Evolutionary conservation across 1,140 invertebrate species (phyloP).

Genomic region (Pinna nobilis): DNA sequence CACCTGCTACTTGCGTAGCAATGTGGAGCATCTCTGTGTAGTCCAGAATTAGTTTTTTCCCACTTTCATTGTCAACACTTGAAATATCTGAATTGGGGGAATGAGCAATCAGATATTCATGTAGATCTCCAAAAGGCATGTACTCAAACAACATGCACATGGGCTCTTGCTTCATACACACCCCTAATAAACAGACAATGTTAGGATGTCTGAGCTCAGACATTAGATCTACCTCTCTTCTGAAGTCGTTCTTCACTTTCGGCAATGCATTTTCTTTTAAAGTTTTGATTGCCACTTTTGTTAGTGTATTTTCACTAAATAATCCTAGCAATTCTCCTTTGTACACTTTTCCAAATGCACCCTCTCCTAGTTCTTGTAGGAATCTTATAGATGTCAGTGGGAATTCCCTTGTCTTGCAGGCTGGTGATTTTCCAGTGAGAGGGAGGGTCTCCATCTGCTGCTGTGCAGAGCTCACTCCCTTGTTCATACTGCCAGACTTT

Average conservation of each 20-base stretch:
- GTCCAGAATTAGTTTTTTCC: slow-evolving; percentile 78
- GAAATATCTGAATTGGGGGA: slow-evolving; percentile 83
- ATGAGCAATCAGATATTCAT: slow-evolving; percentile 72
- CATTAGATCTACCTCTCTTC: slow-evolving; percentile 87
- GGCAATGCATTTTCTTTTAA: slow-evolving; percentile 94
- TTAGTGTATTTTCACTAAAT: slow-evolving; percentile 73
- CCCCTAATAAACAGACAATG: slow-evolving; percentile 95
- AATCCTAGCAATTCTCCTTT: slow-evolving; percentile 90
- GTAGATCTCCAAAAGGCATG: slow-evolving; percentile 78
- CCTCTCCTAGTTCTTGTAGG: slow-evolving; percentile 95
- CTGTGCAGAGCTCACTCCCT: slow-evolving; percentile 47
- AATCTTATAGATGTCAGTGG: slow-evolving; percentile 89
- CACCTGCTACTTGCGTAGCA: slow-evolving; percentile 90
- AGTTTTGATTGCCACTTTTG: slow-evolving; percentile 94
- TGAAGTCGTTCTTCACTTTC: slow-evolving; percentile 94
- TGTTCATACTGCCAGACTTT: slow-evolving; percentile 29
- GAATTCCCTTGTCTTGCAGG: slow-evolving; percentile 73
- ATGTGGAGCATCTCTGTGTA: slow-evolving; percentile 90
- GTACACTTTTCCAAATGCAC: slow-evolving; percentile 89
- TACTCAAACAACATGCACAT: slow-evolving; percentile 98
- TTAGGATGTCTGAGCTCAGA: slow-evolving; percentile 95
- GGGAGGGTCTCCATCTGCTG: slow-evolving; percentile 64
- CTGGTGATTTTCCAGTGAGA: slow-evolving; percentile 63
- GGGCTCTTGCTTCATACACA: slow-evolving; percentile 92
- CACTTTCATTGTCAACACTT: slow-evolving; percentile 50